Evolutionary conservation across 2,113 vertebrate genomes (phyloP).

Genomic region (Amphilophus citrinellus): DNA sequence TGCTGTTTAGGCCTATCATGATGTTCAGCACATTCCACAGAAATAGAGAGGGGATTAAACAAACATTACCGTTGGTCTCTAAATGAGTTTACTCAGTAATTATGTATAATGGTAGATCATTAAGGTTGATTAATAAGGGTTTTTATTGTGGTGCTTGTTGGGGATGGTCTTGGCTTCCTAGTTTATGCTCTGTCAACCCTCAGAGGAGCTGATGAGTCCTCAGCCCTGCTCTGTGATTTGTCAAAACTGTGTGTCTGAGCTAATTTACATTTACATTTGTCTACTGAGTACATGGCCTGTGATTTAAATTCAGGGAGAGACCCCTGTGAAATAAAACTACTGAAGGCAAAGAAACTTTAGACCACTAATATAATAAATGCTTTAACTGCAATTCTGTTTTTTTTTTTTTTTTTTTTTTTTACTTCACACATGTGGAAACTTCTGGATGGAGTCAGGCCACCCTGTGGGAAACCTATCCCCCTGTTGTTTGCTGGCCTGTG

Average conservation of each 20-base stretch:
- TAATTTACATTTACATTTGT: constrained; percentile 53
- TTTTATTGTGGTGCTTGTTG: constrained; percentile 61
- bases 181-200: constrained; percentile 36
- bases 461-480: constrained; percentile 29
- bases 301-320: constrained; percentile 22
- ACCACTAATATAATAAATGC: constrained; percentile 16
- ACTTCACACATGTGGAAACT: constrained; percentile 18
- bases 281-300: constrained; percentile 14
- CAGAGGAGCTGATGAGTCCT: constrained; percentile 37
- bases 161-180: constrained; percentile 37
- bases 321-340: constrained; percentile 37
- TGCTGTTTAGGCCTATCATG: constrained; percentile 22
- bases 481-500: constrained; percentile 35
- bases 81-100: constrained; percentile 73
- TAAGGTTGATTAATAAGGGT: constrained; percentile 71
- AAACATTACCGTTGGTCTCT: constrained; percentile 65
- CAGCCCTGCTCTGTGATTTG: constrained; percentile 29
- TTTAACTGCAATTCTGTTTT: constrained; percentile 30
- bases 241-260: constrained; percentile 41
- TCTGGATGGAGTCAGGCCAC: constrained; percentile 24
- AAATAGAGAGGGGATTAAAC: constrained; percentile 64
- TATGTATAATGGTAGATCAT: constrained; percentile 68
- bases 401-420: neutral
- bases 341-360: neutral
- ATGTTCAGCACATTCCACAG: constrained; percentile 70